Evolutionary conservation across 2,797 vertebrate species (phyloP).

Genomic region (Eidolon dupreanum): DNA sequence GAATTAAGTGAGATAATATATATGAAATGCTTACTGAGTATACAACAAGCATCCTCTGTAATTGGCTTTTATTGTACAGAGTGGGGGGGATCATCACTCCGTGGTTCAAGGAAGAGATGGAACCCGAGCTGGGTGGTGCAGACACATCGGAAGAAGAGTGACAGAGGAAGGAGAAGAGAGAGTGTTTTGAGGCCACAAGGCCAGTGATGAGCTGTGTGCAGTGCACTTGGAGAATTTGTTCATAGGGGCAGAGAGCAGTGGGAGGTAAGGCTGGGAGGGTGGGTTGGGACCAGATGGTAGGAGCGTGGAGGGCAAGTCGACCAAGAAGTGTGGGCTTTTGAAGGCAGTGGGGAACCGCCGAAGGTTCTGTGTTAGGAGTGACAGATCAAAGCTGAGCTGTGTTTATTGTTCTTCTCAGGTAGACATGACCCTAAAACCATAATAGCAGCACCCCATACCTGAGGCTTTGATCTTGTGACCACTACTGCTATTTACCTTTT

Average conservation of each 20-base stretch:
- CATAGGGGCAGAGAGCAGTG: rapidly evolving
- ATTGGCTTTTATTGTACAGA: background rate
- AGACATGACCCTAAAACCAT: slow-evolving; percentile 22
- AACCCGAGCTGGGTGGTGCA: background rate
- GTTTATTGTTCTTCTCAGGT: slow-evolving; percentile 62
- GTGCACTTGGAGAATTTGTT: background rate
- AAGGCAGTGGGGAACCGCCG: background rate
- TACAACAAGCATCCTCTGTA: background rate
- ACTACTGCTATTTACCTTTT: slow-evolving; percentile 57
- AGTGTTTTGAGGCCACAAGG: background rate
- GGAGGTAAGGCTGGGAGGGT: background rate
- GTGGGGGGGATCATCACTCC: rapidly evolving
- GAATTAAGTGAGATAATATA: background rate
- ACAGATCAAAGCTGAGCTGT: slow-evolving; percentile 55
- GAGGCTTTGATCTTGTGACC: slow-evolving; percentile 71
- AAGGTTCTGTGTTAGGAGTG: background rate
- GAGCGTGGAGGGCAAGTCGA: background rate
- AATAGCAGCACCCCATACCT: slow-evolving; percentile 3
- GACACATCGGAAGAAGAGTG: background rate
- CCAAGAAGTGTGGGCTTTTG: background rate
- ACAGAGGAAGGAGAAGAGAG: background rate
- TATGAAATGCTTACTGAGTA: background rate
- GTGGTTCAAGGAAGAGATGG: background rate
- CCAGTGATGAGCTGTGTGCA: background rate
- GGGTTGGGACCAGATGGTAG: background rate